phyloP scores from a whole-genome alignment of 1,140 invertebrate genomes.

The Drosophila ogumai region DNA sequence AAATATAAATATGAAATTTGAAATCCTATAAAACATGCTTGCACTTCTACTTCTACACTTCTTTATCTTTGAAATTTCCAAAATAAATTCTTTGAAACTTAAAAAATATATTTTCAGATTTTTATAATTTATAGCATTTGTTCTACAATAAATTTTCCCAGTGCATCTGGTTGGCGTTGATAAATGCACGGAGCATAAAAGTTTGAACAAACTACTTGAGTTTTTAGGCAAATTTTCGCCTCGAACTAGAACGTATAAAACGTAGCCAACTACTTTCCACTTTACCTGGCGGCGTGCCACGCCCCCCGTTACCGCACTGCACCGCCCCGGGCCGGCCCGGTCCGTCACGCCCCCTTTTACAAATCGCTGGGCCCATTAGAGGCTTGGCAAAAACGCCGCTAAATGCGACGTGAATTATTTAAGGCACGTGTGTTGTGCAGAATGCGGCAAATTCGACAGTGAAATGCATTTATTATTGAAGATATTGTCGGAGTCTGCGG shows the following conservation, averaged over 20 bases:
- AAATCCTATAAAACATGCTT: too few species aligned
- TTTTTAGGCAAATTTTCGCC: constrained; percentile 80
- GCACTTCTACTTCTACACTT: too few species aligned
- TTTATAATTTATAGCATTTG: background rate
- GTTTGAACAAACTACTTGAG: constrained; percentile 79
- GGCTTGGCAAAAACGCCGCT: constrained; percentile 69
- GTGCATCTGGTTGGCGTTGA: constrained; percentile 58
- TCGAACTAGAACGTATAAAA: constrained; percentile 69
- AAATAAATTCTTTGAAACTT: background rate
- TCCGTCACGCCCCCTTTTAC: constrained; percentile 23
- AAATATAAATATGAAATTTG: too few species aligned
- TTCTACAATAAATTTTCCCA: background rate
- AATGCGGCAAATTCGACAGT: constrained; percentile 82
- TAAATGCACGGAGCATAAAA: constrained; percentile 75
- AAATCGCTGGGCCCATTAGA: constrained; percentile 69
- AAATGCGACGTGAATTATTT: constrained; percentile 82
- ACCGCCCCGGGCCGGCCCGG: background rate
- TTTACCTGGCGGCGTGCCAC: constrained; percentile 74
- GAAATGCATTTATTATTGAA: constrained; percentile 83
- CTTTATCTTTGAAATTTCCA: too few species aligned
- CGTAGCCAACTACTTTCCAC: constrained; percentile 77
- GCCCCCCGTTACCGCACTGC: constrained; percentile 25
- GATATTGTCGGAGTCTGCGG: constrained; percentile 60
- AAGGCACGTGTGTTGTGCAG: constrained; percentile 80
- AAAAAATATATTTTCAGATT: background rate